Conservation (phyloP, 2,797 vertebrate genomes). For the Setipinna tenuifilis region DNA sequence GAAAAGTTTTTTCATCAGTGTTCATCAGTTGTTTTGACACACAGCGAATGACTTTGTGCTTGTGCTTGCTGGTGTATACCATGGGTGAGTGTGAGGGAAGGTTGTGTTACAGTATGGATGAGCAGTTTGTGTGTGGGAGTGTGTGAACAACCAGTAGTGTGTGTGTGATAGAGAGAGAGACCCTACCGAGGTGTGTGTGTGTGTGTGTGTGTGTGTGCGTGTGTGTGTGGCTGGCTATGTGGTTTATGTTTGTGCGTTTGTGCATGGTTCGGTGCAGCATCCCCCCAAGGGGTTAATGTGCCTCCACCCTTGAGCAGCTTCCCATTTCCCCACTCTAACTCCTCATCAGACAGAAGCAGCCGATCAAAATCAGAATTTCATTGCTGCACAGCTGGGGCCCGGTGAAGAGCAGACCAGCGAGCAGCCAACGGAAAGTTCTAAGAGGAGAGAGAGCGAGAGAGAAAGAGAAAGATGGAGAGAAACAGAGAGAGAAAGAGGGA, state of each 20-base stretch:
- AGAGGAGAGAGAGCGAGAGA: neutral
- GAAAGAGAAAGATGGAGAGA: neutral
- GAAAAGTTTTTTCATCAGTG: neutral
- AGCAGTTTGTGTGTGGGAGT: neutral
- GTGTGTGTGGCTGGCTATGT: neutral
- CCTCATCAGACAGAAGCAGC: slow-evolving; percentile 38
- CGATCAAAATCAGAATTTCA: slow-evolving; percentile 41
- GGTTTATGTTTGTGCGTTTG: neutral
- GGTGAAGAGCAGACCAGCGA: neutral
- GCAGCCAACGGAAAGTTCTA: neutral
- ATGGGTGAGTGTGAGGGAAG: neutral
- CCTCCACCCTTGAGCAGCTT: slow-evolving; percentile 44
- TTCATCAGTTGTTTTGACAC: slow-evolving; percentile 20
- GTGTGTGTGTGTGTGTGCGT: neutral
- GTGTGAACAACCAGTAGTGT: neutral
- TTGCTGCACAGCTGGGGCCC: slow-evolving; percentile 40
- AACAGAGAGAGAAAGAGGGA: neutral
- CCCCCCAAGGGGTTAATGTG: slow-evolving; percentile 33
- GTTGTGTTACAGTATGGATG: neutral
- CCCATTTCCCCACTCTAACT: slow-evolving; percentile 40
- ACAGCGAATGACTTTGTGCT: neutral
- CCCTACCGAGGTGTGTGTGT: neutral
- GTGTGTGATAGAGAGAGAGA: neutral
- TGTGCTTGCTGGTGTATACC: neutral
- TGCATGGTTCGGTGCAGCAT: neutral